Conservation (phyloP, 2,797 vertebrate genomes). For the Chloroceryle amazona region DNA sequence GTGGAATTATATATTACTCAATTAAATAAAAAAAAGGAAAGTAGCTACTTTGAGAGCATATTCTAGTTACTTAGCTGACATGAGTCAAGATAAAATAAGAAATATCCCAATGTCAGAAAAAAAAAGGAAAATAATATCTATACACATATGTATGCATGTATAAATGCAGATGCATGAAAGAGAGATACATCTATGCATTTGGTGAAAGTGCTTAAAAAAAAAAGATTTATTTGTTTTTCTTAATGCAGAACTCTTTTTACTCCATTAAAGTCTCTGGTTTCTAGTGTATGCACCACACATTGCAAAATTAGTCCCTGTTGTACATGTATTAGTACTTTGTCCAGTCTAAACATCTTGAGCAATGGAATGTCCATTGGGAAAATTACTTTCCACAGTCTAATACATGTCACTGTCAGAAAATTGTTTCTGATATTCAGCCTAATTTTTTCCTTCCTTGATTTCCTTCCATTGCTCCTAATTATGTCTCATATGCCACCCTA, state of each 20-base stretch:
- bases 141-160: background rate
- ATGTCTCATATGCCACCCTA: slow-evolving; percentile 23
- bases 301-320: slow-evolving; percentile 16
- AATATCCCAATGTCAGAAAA: background rate
- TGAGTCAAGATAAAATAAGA: background rate
- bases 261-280: slow-evolving; percentile 16
- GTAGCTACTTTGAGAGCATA: background rate
- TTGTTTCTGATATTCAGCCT: slow-evolving; percentile 45
- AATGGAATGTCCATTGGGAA: slow-evolving; percentile 34
- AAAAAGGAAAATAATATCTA: background rate
- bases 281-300: background rate
- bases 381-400: slow-evolving; percentile 43
- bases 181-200: background rate
- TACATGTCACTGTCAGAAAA: slow-evolving; percentile 58
- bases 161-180: background rate
- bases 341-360: slow-evolving; percentile 54
- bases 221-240: background rate
- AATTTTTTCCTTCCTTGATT: slow-evolving; percentile 48
- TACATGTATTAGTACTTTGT: slow-evolving; percentile 10
- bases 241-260: background rate
- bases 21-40: background rate
- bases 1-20: background rate
- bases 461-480: slow-evolving; percentile 59
- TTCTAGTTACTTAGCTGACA: background rate
- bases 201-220: background rate